Evolutionary conservation across 2,113 vertebrate species (phyloP).

Genomic region (Ibidorhyncha struthersii): DNA sequence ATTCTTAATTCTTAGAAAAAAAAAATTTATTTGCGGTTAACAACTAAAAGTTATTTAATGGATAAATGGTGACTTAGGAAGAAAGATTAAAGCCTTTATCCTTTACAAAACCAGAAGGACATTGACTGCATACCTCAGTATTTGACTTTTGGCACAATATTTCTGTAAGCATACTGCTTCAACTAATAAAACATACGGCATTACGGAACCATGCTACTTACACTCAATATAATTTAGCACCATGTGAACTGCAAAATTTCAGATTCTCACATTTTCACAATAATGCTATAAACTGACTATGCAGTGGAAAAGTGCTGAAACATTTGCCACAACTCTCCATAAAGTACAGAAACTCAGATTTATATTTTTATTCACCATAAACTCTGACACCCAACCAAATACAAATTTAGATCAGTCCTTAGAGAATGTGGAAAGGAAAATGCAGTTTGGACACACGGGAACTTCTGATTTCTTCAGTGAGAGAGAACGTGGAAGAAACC

Average conservation of each 20-base stretch:
- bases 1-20: constrained; percentile 30
- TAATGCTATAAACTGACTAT: background rate
- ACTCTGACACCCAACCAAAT: background rate
- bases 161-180: background rate
- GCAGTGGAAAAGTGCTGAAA: background rate
- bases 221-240: background rate
- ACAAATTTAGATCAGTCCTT: background rate
- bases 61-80: constrained; percentile 26
- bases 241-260: background rate
- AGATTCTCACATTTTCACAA: background rate
- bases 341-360: background rate
- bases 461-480: background rate
- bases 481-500: background rate
- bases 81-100: constrained; percentile 21
- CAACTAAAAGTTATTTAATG: constrained; percentile 14
- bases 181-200: background rate
- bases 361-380: background rate
- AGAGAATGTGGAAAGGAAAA: background rate
- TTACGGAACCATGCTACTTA: background rate
- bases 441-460: background rate
- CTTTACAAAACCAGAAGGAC: background rate
- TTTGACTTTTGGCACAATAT: background rate
- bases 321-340: background rate
- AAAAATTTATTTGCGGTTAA: constrained; percentile 7
- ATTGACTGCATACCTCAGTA: background rate